phyloP scores from a whole-genome alignment of 2,113 vertebrate species.

The Narcine bancroftii region DNA sequence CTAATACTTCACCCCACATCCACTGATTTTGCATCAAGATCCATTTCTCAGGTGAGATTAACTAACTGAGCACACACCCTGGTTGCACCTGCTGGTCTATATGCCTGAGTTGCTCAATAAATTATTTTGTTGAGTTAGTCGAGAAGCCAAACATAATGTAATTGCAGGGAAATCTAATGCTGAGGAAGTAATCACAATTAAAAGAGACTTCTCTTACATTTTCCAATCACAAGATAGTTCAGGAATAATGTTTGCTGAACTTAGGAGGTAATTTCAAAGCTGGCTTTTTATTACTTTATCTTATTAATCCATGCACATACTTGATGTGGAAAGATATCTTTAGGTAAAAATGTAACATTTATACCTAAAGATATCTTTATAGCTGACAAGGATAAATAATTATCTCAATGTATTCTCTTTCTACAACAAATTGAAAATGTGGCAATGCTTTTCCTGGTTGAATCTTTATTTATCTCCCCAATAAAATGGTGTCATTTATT shows the following conservation, averaged over 20 bases:
- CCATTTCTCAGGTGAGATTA: not conserved
- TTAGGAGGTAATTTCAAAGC: not conserved
- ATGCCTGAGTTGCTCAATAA: not conserved
- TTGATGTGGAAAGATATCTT: not conserved
- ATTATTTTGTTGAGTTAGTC: not conserved
- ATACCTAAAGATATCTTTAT: too few species aligned
- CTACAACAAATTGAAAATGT: not conserved
- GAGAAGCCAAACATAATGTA: not conserved
- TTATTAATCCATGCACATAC: not conserved
- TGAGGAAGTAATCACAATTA: not conserved
- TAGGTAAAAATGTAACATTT: not conserved
- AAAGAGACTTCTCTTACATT: not conserved
- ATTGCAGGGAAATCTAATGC: not conserved
- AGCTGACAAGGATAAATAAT: not conserved
- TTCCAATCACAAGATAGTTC: slow-evolving; percentile 1
- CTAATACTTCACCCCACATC: too few species aligned
- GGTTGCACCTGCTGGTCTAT: not conserved
- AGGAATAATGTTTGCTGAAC: not conserved
- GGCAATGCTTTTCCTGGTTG: not conserved
- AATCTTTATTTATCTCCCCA: not conserved
- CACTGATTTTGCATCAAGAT: not conserved
- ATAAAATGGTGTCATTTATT: not conserved
- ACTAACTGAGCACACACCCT: not conserved
- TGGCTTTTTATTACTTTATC: not conserved
- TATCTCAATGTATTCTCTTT: not conserved